Conservation (phyloP, 2,113 vertebrate genomes). For the Myotis yumanensis region DNA sequence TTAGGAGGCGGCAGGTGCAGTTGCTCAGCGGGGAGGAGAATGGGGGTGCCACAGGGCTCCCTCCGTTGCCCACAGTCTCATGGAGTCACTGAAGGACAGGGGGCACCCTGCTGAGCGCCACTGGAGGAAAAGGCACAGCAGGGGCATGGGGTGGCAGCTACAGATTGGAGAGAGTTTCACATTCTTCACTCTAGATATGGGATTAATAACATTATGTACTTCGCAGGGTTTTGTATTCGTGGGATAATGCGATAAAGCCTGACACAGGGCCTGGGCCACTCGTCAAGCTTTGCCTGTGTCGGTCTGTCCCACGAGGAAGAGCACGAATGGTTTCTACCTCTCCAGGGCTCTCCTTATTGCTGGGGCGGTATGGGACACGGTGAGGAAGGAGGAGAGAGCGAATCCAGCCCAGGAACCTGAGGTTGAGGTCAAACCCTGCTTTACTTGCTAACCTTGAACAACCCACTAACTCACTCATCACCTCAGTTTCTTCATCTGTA, state of each 20-base stretch:
- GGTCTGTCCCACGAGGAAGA: not conserved
- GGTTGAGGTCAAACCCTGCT: not conserved
- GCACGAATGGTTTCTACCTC: not conserved
- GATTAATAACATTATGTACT: not conserved
- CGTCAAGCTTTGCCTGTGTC: not conserved
- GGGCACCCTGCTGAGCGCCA: not conserved
- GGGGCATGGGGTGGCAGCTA: not conserved
- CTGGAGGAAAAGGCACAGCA: not conserved
- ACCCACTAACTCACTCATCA: not conserved
- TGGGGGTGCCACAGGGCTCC: fast-evolving
- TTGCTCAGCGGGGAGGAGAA: fast-evolving
- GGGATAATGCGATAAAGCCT: not conserved
- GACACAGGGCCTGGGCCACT: not conserved
- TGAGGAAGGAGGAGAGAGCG: not conserved
- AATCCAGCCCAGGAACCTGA: not conserved
- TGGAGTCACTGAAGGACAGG: not conserved
- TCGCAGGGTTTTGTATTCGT: not conserved
- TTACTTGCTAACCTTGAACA: not conserved
- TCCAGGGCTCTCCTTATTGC: not conserved
- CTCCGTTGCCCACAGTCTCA: not conserved
- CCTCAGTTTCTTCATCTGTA: not conserved
- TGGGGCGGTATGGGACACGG: not conserved
- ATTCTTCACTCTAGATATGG: not conserved
- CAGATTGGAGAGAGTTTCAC: not conserved
- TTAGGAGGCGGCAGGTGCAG: not conserved